Evolutionary conservation across 2,888 invertebrate species (phyloP), one percentile per base, ranked within the genome.

Genomic region (Dynastes tityus): DNA sequence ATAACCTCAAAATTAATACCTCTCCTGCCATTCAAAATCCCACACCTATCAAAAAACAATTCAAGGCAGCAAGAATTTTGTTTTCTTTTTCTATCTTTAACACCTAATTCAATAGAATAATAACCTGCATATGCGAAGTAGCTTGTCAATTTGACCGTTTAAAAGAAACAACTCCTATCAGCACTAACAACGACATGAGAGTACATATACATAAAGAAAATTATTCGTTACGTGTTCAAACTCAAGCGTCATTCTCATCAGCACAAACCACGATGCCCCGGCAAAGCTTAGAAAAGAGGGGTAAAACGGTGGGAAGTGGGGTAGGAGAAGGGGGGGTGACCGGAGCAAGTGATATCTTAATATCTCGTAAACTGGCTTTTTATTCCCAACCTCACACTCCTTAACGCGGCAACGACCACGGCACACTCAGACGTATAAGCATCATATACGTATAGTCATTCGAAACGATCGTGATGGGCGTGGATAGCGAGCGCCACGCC

Each of bases 321-420:
- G 45, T 16, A 16, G 16, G 16, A 16, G 9, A 8, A 9, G n/a
- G 51, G 8, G 53, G 16, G n/a, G 5, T 5, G 16, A 53, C 53
- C 53, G 16, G 5, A 53, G 53, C 53, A 53, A 83, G 82, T 84
- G 83, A 83, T 83, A 83, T 83, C 83, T 82, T 83, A 83, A 83
- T 81, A 81, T 81, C 70, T 75, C 29, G 75, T 75, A 75, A 75
- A 75, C 67, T 78, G 75, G 55, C 65, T 67, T 79, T 70, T 76
- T 68, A 71, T 65, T 61, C 32, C 49, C 13, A 6, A 67, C 55
- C 55, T 71, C 67, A 68, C 67, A 55, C 77, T 40, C n/a, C 53
- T 22, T 3, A 2, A 68, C 9, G 27, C 4, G 29, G n/a, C 27
- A 13, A 51, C 49, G 29, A 16, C 49, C 45, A 61, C 67, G 51